A percentile compares a stretch with the other conserved stretches of the same genome.
Evolutionary conservation across 35 echinoderm and acorn worm species (phyloP).

Genomic region (Chiridota heheva): DNA sequence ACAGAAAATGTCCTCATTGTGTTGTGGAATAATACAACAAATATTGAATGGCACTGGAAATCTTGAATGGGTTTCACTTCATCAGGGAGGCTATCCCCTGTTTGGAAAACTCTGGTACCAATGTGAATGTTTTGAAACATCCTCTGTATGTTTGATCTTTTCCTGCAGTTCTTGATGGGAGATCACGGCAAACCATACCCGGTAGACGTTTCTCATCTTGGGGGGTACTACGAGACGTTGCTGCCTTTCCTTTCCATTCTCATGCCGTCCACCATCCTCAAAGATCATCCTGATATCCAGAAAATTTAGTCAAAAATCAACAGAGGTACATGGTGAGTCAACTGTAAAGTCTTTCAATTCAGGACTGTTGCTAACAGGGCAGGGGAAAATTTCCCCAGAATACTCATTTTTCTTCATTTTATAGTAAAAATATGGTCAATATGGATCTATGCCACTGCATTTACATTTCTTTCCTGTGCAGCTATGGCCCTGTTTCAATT

Average conservation of each 20-base stretch:
- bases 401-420: background rate
- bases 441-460: too few species aligned
- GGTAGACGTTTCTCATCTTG: slow-evolving; percentile 65
- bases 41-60: background rate
- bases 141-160: background rate
- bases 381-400: background rate
- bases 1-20: background rate
- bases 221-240: slow-evolving; percentile 80
- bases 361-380: background rate
- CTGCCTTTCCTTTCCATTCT: slow-evolving; percentile 91
- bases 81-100: background rate
- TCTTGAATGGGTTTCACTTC: background rate
- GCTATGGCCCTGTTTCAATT: too few species aligned
- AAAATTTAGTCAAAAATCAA: slow-evolving; percentile 76
- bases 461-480: too few species aligned
- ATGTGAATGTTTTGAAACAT: background rate
- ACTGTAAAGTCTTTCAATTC: background rate
- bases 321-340: slow-evolving; percentile 87
- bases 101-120: background rate
- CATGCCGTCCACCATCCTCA: slow-evolving; percentile 84
- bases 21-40: background rate
- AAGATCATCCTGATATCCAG: slow-evolving; percentile 57
- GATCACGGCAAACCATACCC: slow-evolving; percentile 95
- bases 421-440: too few species aligned
- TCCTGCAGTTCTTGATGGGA: slow-evolving; percentile 76